Percentiles rank a stretch among this genome's conserved stretches.
phyloP scores from a whole-genome alignment of 1,140 invertebrate genomes.

The Orchestia grillus region DNA sequence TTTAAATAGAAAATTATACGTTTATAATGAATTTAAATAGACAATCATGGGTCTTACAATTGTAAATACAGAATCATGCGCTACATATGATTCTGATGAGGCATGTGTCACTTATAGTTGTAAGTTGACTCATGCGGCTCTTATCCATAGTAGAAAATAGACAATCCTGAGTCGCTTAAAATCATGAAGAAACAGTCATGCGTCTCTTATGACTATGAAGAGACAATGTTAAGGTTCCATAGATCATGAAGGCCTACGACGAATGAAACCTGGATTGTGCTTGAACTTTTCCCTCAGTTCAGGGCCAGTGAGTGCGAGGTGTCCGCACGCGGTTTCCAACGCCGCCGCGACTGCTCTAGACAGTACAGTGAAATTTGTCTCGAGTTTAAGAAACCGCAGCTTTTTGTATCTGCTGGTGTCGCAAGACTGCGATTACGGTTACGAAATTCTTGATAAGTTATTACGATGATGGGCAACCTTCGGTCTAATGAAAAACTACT shows the following conservation, averaged over 20 bases:
- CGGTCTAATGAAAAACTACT: not conserved
- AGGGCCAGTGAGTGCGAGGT: not conserved
- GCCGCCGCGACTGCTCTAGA: not conserved
- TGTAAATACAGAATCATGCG: too few species aligned
- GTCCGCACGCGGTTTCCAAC: not conserved
- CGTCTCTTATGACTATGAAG: not conserved
- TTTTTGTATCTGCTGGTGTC: not conserved
- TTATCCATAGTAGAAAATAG: too few species aligned
- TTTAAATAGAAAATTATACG: too few species aligned
- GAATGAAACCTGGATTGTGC: not conserved
- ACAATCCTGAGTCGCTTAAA: too few species aligned
- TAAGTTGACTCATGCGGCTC: too few species aligned
- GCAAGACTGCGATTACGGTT: not conserved
- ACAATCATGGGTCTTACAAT: too few species aligned
- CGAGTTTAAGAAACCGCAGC: not conserved
- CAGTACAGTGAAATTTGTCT: not conserved
- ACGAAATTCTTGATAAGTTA: not conserved
- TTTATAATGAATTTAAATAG: too few species aligned
- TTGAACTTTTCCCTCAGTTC: slow-evolving; percentile 6
- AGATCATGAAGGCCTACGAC: not conserved
- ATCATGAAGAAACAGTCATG: not conserved
- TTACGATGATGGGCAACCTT: not conserved
- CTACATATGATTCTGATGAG: too few species aligned
- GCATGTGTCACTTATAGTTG: too few species aligned
- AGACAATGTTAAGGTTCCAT: not conserved